phyloP scores from a whole-genome alignment of 2,797 vertebrate species.

The Salmo trutta region DNA sequence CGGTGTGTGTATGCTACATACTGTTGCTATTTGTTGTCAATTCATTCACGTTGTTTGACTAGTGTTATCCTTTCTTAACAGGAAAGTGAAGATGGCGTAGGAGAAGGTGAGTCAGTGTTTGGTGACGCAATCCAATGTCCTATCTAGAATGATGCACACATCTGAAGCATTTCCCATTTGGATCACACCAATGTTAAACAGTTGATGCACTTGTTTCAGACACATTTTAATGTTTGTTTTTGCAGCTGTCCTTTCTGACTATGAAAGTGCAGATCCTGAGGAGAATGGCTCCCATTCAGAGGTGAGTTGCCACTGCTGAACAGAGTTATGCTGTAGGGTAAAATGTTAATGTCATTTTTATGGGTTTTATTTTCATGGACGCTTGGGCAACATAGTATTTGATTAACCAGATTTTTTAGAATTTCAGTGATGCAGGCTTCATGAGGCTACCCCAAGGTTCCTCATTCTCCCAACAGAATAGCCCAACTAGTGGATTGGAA shows the following conservation, averaged over 20 bases:
- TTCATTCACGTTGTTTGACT: background rate
- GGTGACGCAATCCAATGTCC: background rate
- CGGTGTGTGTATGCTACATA: too few species aligned
- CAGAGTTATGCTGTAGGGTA: background rate
- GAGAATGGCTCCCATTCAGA: constrained; percentile 86
- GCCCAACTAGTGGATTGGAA: background rate
- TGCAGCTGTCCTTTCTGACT: constrained; percentile 93
- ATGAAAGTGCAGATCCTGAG: constrained; percentile 90
- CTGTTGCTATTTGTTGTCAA: background rate
- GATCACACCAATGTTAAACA: background rate
- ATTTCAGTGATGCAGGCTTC: background rate
- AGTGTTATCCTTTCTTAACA: constrained; percentile 55
- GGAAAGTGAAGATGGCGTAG: constrained; percentile 96
- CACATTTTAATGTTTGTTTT: constrained; percentile 13
- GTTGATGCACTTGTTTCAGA: constrained; percentile 10
- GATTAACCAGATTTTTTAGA: background rate
- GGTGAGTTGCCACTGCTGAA: constrained; percentile 66
- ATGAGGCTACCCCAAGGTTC: background rate
- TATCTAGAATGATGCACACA: background rate
- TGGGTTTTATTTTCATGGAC: background rate
- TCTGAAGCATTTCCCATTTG: background rate
- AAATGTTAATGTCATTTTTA: background rate
- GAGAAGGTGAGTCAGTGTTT: constrained; percentile 83
- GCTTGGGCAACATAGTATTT: background rate
- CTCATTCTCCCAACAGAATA: background rate